Base-by-base conservation (phyloP, 2,888 invertebrate species). In the Calameuta filiformis region DNA sequence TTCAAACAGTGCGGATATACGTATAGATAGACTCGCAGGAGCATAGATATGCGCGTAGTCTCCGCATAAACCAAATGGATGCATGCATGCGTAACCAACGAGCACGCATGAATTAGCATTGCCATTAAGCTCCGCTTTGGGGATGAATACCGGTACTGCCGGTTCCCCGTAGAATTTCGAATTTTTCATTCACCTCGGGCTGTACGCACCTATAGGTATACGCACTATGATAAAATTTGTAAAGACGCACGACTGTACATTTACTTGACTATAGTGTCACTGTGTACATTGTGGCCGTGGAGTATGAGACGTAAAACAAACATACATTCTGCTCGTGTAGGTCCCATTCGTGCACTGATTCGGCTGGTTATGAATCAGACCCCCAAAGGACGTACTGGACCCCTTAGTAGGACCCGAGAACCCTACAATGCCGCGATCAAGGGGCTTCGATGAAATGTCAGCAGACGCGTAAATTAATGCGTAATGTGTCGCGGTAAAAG, bases 401-500 rank as follows among this genome's bases (percentile, higher is more conserved):
- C 33, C 71, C 31, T 71, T 31, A 12, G 71, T 33, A 31, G 6
- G 33, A 34, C 9, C 31, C 15, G 31, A 71, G 12, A 71, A 71
- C 71, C 31, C 31, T 71, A 71, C 33, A 71, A 34, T 71, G 71
- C 12, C 15, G 40, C 56, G 69, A 68, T 35, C 56, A 35, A 35
- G 30, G 73, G 68, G 74, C 23, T 74, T 74, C 31, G 73, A 76
- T 71, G 73, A 80, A 34, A 80, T 78, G 80, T 80, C 80, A 78
- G 78, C 77, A 78, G 75, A 74, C 76, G 76, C 79, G 79, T 80
- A 80, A 80, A 80, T 77, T 79, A 80, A 73, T 79, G 76, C 71
- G 78, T 75, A 78, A 75, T 78, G 78, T 75, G 75, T 78, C 76
- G 69, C 74, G 75, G 69, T 71, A 78, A 76, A 78, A 76, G 75